These are phyloP conservation scores for Gobius niger DNA, from an alignment of 2,113 vertebrate species.

Conservation along the genomic window DNA sequence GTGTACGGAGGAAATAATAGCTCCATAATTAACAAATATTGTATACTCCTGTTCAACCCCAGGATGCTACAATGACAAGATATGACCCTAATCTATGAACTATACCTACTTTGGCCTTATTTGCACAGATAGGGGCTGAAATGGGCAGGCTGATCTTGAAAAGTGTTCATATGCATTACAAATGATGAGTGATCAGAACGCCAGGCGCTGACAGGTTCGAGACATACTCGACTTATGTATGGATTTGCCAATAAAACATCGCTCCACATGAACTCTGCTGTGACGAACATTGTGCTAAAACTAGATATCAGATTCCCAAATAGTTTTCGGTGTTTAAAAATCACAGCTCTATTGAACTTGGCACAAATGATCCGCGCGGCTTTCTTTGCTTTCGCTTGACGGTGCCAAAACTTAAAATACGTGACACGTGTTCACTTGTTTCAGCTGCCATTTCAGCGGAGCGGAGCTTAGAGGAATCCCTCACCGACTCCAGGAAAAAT, in stretches of 20 bases:
- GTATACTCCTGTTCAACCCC: too few relatives aligned
- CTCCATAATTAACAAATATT: too few relatives aligned
- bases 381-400: constrained; percentile 16
- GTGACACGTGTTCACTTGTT: constrained; percentile 20
- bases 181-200: neutral
- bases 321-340: constrained; percentile 26
- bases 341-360: constrained; percentile 20
- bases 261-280: constrained; percentile 1
- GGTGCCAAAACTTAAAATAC: constrained; percentile 19
- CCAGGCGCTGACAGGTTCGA: neutral
- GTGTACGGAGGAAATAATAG: too few relatives aligned
- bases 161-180: neutral
- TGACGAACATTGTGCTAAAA: constrained; percentile 5
- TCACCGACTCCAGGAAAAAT: constrained; percentile 5
- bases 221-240: neutral
- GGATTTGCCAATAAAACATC: neutral
- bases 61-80: too few relatives aligned
- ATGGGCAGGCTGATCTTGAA: neutral
- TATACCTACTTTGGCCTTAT: neutral
- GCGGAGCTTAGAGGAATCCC: constrained; percentile 4
- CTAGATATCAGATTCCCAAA: constrained; percentile 6
- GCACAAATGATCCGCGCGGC: neutral
- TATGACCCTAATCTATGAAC: neutral
- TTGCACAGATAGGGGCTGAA: neutral
- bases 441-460: constrained; percentile 15